A percentile compares a stretch with the other conserved stretches of the same genome.
Evolutionary conservation across 30 jellyfish, hydroid and myxozoan species (phyloP).

Genomic region (Mastigias papua): DNA sequence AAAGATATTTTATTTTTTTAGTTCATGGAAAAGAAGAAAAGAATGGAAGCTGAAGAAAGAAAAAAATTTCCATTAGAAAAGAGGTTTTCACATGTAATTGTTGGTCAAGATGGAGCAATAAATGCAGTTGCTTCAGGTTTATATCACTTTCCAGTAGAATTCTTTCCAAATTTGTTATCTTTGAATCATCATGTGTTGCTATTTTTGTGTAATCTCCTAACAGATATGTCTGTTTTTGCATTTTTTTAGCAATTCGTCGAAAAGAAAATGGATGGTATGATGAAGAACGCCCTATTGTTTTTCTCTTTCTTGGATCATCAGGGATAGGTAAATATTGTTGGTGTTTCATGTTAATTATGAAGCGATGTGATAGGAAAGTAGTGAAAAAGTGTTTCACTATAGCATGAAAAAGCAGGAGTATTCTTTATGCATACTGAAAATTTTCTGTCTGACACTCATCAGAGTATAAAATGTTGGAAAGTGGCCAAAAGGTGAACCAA

Average conservation of each 20-base stretch:
- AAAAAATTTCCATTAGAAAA: conserved; percentile 88
- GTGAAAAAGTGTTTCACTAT: no score
- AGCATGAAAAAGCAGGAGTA: no score
- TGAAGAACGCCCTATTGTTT: conserved; percentile 95
- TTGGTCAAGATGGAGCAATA: conserved; percentile 98
- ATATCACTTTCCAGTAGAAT: background rate
- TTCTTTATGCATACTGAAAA: no score
- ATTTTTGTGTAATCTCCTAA: background rate
- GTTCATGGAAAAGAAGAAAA: conserved; percentile 77
- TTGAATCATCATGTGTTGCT: background rate
- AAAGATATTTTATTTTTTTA: no score
- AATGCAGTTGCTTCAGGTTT: conserved; percentile 96
- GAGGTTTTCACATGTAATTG: conserved; percentile 85
- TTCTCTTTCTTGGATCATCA: conserved; percentile 95
- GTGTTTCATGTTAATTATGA: no score
- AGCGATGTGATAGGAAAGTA: no score
- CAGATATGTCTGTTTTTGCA: background rate
- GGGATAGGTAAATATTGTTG: conserved; percentile 89
- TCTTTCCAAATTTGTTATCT: background rate
- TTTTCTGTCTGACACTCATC: no score
- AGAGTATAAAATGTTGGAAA: no score
- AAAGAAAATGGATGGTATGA: conserved; percentile 97
- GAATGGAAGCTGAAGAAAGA: conserved; percentile 87
- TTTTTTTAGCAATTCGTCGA: conserved; percentile 86
- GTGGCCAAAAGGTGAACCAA: no score